Conservation (phyloP, 1,140 invertebrate genomes). For the Hyphantria cunea region DNA sequence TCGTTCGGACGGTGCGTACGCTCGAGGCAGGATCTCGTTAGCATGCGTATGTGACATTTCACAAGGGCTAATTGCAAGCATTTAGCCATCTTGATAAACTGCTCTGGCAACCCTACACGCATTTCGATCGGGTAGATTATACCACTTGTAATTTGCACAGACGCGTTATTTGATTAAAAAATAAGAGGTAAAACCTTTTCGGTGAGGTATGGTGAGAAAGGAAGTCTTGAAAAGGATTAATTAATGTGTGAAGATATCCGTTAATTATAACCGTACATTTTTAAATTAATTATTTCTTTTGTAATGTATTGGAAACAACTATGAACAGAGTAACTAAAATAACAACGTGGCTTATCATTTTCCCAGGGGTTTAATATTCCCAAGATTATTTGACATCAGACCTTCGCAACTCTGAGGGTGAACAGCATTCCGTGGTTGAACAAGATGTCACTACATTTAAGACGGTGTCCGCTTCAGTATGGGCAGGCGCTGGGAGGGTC, state of each 20-base stretch:
- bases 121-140: constrained; percentile 31
- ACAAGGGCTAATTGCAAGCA: constrained; percentile 76
- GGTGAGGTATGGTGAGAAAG: constrained; percentile 5
- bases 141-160: constrained; percentile 44
- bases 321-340: too few relatives aligned
- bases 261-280: too few relatives aligned
- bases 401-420: too few relatives aligned
- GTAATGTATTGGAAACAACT: too few relatives aligned
- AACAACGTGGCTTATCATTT: too few relatives aligned
- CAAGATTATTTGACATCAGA: too few relatives aligned
- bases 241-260: neutral
- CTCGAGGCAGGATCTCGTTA: constrained; percentile 70
- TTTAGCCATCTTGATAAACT: constrained; percentile 79
- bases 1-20: constrained; percentile 21
- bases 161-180: constrained; percentile 33
- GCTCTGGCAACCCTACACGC: constrained; percentile 46
- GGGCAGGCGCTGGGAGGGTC: too few relatives aligned
- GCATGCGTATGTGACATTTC: constrained; percentile 77
- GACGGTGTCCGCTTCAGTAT: too few relatives aligned
- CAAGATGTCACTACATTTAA: too few relatives aligned
- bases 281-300: too few relatives aligned
- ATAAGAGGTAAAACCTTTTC: neutral
- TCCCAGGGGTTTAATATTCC: too few relatives aligned
- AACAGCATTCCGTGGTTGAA: too few relatives aligned
- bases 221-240: neutral